These are phyloP conservation scores for Lerema accius DNA, from an alignment of 1,140 invertebrate species.

Conservation along the genomic window DNA sequence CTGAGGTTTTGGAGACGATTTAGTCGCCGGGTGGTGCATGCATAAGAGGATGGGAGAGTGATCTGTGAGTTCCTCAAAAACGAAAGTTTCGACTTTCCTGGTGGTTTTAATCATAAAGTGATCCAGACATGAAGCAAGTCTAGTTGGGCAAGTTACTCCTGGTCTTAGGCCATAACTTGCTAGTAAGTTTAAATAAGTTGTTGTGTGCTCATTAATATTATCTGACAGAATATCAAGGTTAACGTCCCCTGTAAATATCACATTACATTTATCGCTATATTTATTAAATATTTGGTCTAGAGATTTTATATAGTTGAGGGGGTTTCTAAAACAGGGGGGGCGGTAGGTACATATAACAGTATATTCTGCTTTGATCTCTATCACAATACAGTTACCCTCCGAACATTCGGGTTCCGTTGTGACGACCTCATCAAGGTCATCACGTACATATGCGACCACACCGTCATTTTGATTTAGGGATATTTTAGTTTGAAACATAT, in stretches of 20 bases:
- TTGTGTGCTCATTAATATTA: not conserved
- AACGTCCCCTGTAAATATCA: slow-evolving; percentile 31
- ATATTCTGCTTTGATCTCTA: slow-evolving; percentile 11
- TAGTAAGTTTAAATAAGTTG: slow-evolving; percentile 9
- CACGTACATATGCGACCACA: slow-evolving; percentile 26
- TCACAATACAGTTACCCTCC: slow-evolving; percentile 35
- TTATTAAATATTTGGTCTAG: slow-evolving; percentile 28
- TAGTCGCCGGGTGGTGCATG: not conserved
- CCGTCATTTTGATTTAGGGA: slow-evolving; percentile 37
- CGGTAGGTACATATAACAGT: slow-evolving; percentile 34
- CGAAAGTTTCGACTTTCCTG: not conserved
- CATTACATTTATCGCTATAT: slow-evolving; percentile 14
- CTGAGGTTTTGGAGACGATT: slow-evolving; percentile 2
- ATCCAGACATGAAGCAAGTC: slow-evolving; percentile 4
- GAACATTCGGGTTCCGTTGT: slow-evolving; percentile 14
- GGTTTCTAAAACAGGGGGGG: slow-evolving; percentile 30
- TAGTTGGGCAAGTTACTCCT: slow-evolving; percentile 2
- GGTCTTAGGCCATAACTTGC: slow-evolving; percentile 5
- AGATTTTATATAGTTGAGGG: slow-evolving; percentile 22
- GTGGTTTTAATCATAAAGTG: slow-evolving; percentile 10
- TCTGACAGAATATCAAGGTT: slow-evolving; percentile 24
- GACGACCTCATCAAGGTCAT: not conserved
- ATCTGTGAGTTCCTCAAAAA: slow-evolving; percentile 14
- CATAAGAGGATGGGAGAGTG: slow-evolving; percentile 9
- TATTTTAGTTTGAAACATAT: slow-evolving; percentile 28